Conservation (phyloP, 2,888 invertebrate species). For the Prosopocoilus inquinatus region DNA sequence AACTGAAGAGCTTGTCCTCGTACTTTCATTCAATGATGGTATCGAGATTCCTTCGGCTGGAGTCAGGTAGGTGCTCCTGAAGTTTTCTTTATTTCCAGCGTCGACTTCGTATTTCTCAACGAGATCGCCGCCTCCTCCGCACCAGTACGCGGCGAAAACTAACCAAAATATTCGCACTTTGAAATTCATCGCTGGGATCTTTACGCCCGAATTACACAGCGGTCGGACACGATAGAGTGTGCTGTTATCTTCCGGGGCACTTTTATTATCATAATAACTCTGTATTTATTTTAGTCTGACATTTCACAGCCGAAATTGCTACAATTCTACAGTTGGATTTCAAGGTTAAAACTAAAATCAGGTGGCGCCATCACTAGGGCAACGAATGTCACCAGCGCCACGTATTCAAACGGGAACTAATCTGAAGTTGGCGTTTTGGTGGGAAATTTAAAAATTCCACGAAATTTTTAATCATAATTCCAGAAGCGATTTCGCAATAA, state of each 20-base stretch:
- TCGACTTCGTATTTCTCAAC: constrained; percentile 24
- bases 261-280: constrained; percentile 39
- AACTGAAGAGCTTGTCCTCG: constrained; percentile 35
- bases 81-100: constrained; percentile 21
- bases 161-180: constrained; percentile 43
- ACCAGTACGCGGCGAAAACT: constrained; percentile 41
- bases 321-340: constrained; percentile 24
- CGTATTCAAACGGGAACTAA: too few relatives aligned
- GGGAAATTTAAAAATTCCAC: too few relatives aligned
- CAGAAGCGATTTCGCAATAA: not conserved
- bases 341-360: constrained; percentile 19
- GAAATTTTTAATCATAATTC: too few relatives aligned
- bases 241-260: constrained; percentile 10
- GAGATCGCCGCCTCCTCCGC: constrained; percentile 32
- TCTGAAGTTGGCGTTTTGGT: too few relatives aligned
- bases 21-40: constrained; percentile 60
- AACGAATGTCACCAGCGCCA: not conserved
- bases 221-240: constrained; percentile 5
- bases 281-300: constrained; percentile 40
- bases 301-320: constrained; percentile 38
- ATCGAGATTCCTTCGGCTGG: constrained; percentile 59
- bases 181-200: constrained; percentile 12
- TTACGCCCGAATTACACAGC: constrained; percentile 6
- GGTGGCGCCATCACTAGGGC: not conserved
- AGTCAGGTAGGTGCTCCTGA: constrained; percentile 51